Evolutionary conservation across 2,797 vertebrate species (phyloP).

Genomic region (Pangasius larnaudii): DNA sequence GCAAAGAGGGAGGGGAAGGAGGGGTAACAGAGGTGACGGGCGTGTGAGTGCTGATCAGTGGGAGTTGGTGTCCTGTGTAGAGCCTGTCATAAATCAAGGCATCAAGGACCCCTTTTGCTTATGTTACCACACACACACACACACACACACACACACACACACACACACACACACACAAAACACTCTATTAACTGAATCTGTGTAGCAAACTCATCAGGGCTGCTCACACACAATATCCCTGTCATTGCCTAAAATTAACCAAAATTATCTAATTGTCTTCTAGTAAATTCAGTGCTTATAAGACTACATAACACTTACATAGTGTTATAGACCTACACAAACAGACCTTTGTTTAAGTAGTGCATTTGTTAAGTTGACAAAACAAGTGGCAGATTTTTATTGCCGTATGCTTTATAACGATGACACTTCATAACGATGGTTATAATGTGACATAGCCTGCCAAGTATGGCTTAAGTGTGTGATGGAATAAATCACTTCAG

Average conservation of each 20-base stretch:
- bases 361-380: neutral
- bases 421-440: neutral
- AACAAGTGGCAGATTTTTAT: neutral
- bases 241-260: neutral
- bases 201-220: neutral
- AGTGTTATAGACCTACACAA: neutral
- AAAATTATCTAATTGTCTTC: neutral
- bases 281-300: neutral
- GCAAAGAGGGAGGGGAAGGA: constrained; percentile 23
- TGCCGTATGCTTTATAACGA: neutral
- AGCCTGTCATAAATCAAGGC: constrained; percentile 72
- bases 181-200: neutral
- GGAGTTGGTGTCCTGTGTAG: constrained; percentile 68
- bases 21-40: constrained; percentile 60
- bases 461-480: neutral
- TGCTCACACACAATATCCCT: constrained; percentile 26
- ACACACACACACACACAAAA: constrained; percentile 9
- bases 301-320: neutral
- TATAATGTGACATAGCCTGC: neutral
- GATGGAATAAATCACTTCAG: neutral
- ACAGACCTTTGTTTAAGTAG: neutral
- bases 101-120: constrained; percentile 46
- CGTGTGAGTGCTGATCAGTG: constrained; percentile 64
- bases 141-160: constrained; percentile 52
- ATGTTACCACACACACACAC: constrained; percentile 55